These are phyloP conservation scores for Bombus fervidus DNA, from an alignment of 1,140 invertebrate genomes.

Conservation along the genomic window DNA sequence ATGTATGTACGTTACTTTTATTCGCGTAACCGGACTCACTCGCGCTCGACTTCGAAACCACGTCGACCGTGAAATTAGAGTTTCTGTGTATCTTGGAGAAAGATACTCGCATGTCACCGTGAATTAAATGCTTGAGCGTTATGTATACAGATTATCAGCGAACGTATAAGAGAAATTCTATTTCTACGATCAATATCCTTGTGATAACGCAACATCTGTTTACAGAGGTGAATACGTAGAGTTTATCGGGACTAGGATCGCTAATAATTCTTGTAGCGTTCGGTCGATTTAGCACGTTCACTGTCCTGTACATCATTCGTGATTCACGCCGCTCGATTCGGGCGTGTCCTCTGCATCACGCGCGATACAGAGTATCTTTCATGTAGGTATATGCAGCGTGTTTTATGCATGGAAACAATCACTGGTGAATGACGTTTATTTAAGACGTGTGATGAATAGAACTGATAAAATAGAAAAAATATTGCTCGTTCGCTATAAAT, in stretches of 20 bases:
- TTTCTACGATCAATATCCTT: neutral
- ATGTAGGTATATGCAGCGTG: no score
- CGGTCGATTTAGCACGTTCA: neutral
- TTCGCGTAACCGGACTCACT: neutral
- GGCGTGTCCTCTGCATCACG: neutral
- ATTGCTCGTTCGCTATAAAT: no score
- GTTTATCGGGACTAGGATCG: neutral
- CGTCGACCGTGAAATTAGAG: constrained; percentile 33
- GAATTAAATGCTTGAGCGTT: neutral
- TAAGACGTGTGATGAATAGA: no score
- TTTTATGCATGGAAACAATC: neutral
- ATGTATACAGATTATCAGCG: no score
- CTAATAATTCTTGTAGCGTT: neutral
- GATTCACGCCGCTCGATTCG: neutral
- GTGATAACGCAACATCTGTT: neutral
- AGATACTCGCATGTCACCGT: neutral
- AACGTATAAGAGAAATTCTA: neutral
- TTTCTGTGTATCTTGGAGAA: neutral
- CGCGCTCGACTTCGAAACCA: neutral
- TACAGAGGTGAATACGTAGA: neutral
- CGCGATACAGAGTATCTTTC: no score
- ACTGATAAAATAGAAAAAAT: no score
- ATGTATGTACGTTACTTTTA: constrained; percentile 1
- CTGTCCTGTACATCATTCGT: no score
- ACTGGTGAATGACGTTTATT: neutral